Base-by-base conservation (phyloP, 2,888 invertebrate species). In the Ichneumoninae sp. region DNA sequence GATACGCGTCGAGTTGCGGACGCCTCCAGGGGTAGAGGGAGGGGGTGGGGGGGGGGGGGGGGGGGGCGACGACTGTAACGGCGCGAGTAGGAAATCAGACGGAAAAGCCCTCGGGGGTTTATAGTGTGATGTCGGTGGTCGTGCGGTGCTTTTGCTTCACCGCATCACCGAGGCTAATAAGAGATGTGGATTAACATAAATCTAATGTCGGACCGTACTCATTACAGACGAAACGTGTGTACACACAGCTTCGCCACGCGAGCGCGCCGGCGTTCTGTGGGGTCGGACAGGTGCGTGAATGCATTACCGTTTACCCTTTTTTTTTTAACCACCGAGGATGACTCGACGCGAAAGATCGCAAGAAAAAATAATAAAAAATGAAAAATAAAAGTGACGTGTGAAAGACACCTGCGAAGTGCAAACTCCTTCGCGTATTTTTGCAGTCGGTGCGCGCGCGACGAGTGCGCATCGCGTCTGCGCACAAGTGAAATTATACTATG, bases 181-280 rank as follows among this genome's bases (percentile, higher is more conserved):
- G 77, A 87, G 80, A 83, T 79, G 77, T 83, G 81, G 84, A 87
- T 86, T 87, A 86, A 86, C 87, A 87, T 87, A 86, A 88, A 88
- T 88, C 87, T 85, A 82, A 79, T 78, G 85, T 73, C 78, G 71
- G 83, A 69, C 85, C 71, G 70, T 83, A 82, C 73, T 74, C 77
- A 54, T 81, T 77, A 81, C 78, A 66, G 74, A 74, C 80, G 75
- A 83, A 81, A 60, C 73, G 73, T 81, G n/a, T 47, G 13, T 68
- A 26, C 30, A 73, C 13, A 54, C 40, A 54, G 16, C 10, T 54
- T n/a, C 33, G 63, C 63, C 13, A 63, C 63, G 30, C 44, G 16
- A 63, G 30, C 16, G 30, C 33, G 6, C 30, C 63, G 63, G 16
- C 44, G 26, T 16, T 30, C 6, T 5, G 57, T 60, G 26, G 75